Conservation (phyloP, 2,888 invertebrate genomes). For the Limnephilus auricula region DNA sequence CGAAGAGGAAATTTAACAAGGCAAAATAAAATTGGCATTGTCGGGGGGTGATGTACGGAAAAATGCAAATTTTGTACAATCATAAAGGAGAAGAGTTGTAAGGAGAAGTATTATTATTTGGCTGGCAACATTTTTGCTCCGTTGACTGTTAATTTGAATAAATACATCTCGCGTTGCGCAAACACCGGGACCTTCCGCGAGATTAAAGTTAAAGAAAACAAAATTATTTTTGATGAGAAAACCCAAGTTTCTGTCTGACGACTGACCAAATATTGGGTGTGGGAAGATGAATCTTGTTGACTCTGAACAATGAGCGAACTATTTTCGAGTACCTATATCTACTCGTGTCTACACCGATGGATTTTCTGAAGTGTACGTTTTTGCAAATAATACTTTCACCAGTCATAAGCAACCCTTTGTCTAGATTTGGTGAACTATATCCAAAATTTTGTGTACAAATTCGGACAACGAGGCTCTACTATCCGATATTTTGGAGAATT, state of each 20-base stretch:
- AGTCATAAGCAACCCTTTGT: background rate
- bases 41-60: constrained; percentile 11
- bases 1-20: constrained; percentile 37
- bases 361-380: background rate
- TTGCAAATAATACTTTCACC: background rate
- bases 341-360: background rate
- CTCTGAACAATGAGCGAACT: background rate
- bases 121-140: constrained; percentile 11
- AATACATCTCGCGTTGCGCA: background rate
- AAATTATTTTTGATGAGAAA: background rate
- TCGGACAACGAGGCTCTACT: too few relatives aligned
- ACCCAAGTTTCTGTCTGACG: background rate
- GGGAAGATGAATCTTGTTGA: background rate
- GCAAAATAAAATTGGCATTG: constrained; percentile 35
- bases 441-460: too few relatives aligned
- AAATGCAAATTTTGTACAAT: constrained; percentile 31
- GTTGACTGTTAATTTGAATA: constrained; percentile 28
- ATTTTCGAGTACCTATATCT: background rate
- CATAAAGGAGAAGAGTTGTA: constrained; percentile 31
- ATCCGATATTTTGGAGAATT: too few relatives aligned
- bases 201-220: background rate
- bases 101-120: constrained; percentile 8
- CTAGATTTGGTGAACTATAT: too few relatives aligned
- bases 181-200: background rate
- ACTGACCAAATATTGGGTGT: background rate